phyloP scores from a whole-genome alignment of 37 sponge, comb jelly and placozoan genomes.

The Cliona cf. orientalis region DNA sequence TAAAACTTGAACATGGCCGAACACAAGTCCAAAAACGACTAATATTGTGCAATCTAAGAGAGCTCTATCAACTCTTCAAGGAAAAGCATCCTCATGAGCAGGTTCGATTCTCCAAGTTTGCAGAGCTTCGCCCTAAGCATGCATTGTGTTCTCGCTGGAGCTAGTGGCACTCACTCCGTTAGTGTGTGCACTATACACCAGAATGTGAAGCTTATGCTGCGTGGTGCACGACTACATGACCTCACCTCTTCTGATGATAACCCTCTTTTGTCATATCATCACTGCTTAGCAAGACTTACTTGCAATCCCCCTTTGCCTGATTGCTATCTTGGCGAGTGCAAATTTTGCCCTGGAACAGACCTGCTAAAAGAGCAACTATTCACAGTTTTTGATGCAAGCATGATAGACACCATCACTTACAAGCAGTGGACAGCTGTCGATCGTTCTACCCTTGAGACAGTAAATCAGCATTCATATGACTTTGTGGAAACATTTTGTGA shows the following conservation, averaged over 20 bases:
- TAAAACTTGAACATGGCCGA: background rate
- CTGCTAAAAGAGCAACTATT: background rate
- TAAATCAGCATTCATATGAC: background rate
- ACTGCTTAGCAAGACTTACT: constrained; percentile 26
- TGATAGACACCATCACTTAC: constrained; percentile 8
- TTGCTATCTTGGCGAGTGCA: constrained; percentile 20
- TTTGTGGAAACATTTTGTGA: constrained; percentile 28
- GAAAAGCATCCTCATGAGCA: background rate
- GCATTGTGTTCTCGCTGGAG: constrained; percentile 19
- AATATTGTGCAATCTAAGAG: constrained; percentile 20
- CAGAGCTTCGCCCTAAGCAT: constrained; percentile 20
- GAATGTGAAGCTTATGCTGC: constrained; percentile 28
- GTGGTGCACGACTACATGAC: constrained; percentile 2
- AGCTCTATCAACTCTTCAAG: constrained; percentile 4
- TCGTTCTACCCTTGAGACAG: constrained; percentile 10
- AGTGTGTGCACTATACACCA: constrained; percentile 25
- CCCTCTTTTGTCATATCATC: background rate
- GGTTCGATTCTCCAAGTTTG: constrained; percentile 30
- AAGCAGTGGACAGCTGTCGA: constrained; percentile 40
- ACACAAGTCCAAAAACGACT: constrained; percentile 31
- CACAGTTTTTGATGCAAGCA: background rate
- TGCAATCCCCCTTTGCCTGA: constrained; percentile 36
- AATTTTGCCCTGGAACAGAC: constrained; percentile 2
- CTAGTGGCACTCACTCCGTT: constrained; percentile 23
- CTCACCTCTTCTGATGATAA: background rate